Evolutionary conservation across 2,888 invertebrate species (phyloP).

Genomic region (Scaptodrosophila latifasciaeformis): DNA sequence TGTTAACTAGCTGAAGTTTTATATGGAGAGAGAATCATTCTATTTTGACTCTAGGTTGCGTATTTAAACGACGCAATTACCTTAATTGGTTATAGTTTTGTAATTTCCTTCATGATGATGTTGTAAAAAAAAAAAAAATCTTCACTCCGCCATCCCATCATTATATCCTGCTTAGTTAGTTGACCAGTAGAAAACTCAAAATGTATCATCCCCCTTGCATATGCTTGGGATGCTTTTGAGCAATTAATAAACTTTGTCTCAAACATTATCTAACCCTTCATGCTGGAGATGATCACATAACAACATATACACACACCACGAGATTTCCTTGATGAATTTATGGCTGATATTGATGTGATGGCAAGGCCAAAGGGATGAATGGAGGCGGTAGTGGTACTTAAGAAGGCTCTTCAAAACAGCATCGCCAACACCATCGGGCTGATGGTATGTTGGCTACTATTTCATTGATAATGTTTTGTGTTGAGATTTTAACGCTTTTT

Average conservation of each 20-base stretch:
- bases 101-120: no score
- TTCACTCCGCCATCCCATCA: no score
- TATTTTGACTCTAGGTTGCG: no score
- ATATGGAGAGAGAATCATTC: no score
- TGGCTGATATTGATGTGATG: conserved; percentile 64
- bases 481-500: conserved; percentile 57
- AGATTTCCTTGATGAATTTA: conserved; percentile 69
- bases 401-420: conserved; percentile 41
- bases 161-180: no score
- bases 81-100: conserved; percentile 63
- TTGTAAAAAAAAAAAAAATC: no score
- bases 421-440: conserved; percentile 17
- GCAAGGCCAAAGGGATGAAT: conserved; percentile 8
- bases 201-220: no score
- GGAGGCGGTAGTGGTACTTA: not conserved
- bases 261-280: conserved; percentile 56
- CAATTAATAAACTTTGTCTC: conserved; percentile 60
- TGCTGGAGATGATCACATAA: conserved; percentile 57
- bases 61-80: conserved; percentile 59
- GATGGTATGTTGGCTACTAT: conserved; percentile 30
- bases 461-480: no score
- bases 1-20: not conserved
- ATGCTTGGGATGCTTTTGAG: no score
- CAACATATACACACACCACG: conserved; percentile 61
- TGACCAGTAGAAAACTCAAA: no score